Percentiles rank a stretch among this genome's conserved stretches.
Conservation (phyloP, 2,888 invertebrate species). For the Euspilapteryx auroguttella region DNA sequence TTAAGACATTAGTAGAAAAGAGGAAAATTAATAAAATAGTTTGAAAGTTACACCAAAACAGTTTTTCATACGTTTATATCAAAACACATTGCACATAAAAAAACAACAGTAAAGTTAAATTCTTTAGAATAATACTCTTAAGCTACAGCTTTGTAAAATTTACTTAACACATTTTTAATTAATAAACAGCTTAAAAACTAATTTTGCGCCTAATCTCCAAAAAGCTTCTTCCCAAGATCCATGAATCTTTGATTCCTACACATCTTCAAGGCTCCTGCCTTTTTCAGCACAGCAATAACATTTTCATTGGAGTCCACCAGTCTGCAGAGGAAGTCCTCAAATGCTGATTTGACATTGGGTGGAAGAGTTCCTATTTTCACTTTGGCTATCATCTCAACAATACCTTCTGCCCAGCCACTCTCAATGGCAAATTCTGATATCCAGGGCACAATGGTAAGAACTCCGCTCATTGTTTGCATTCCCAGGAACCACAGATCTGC, state of each 20-base stretch:
- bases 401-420: constrained; percentile 92
- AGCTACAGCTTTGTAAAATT: too few species aligned
- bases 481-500: constrained; percentile 92
- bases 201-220: constrained; percentile 69
- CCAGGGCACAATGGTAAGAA: constrained; percentile 83
- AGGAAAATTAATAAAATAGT: too few species aligned
- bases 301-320: constrained; percentile 78
- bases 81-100: too few species aligned
- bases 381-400: constrained; percentile 77
- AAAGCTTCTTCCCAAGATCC: constrained; percentile 86
- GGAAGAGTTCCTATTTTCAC: constrained; percentile 82
- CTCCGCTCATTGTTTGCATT: constrained; percentile 88
- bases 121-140: too few species aligned
- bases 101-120: too few species aligned
- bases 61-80: too few species aligned
- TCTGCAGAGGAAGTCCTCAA: constrained; percentile 86
- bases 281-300: constrained; percentile 76
- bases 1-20: too few species aligned
- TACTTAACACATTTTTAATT: too few species aligned
- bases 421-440: constrained; percentile 89
- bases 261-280: constrained; percentile 79
- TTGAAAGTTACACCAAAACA: too few species aligned
- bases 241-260: constrained; percentile 86
- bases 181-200: neutral
- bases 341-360: constrained; percentile 84